Evolutionary conservation across 2,888 invertebrate genomes (phyloP).

Genomic region (Caenorhabditis uteleia): DNA sequence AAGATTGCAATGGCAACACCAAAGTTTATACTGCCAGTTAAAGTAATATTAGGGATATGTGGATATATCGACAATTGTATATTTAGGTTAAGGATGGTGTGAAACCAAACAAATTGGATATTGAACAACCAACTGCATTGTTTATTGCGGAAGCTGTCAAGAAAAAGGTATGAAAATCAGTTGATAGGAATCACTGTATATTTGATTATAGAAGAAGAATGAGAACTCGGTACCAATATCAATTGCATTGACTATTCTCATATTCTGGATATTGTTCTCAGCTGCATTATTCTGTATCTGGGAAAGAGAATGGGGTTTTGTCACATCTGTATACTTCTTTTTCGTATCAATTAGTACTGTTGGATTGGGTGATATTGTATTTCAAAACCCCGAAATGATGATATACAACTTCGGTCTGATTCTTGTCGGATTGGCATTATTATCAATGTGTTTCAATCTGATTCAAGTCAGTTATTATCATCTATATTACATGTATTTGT

Average conservation of each 20-base stretch:
- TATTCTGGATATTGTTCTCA: constrained; percentile 64
- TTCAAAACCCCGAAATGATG: constrained; percentile 68
- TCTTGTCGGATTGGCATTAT: constrained; percentile 64
- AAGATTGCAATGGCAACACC: constrained; percentile 33
- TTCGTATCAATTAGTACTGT: constrained; percentile 69
- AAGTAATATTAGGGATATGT: constrained; percentile 1
- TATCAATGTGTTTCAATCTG: constrained; percentile 68
- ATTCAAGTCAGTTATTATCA: constrained; percentile 41
- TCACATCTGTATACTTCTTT: constrained; percentile 66
- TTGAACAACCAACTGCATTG: too few relatives aligned
- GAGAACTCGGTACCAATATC: constrained; percentile 61
- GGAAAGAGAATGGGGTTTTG: constrained; percentile 52
- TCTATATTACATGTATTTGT: background rate
- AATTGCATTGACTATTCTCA: constrained; percentile 61
- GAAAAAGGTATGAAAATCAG: constrained; percentile 5
- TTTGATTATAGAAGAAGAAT: background rate
- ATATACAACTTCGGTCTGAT: constrained; percentile 66
- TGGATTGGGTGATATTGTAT: constrained; percentile 67
- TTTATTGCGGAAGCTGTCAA: constrained; percentile 10
- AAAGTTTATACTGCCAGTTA: constrained; percentile 3
- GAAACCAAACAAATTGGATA: background rate
- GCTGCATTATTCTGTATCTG: constrained; percentile 51
- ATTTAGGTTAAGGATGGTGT: background rate
- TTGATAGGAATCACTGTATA: too few relatives aligned
- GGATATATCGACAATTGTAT: background rate